Base-by-base conservation (phyloP, 2,797 vertebrate genomes). In the Aotus griseimembra region DNA sequence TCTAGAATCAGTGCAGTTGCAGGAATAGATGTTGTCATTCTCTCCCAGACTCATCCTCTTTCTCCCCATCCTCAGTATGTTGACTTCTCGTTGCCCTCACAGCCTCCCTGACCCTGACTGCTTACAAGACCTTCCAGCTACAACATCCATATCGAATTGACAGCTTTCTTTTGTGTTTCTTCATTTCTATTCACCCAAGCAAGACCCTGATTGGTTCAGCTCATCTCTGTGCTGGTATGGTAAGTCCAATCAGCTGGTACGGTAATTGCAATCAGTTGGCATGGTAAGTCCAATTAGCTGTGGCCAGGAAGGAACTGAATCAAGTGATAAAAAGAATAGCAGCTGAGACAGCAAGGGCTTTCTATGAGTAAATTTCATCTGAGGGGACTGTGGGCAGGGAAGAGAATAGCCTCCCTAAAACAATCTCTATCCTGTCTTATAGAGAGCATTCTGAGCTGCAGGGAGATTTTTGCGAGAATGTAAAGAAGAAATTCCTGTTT, bases 401-500 rank as follows among this genome's bases (percentile, higher is more conserved):
- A 79, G 77, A 86, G 13, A n/a, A 70, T 48, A 24, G 2, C 30
- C 36, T 75, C 61, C 44, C 58, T 76, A 55, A 44, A 75, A 73
- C 50, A 77, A 30, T 52, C 22, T 52, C 44, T 58, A 28, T 86
- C 80, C 85, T 75, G 5, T 93, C 33, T 41, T 7, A 39, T 1
- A 55, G 77, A 91, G 24, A 88, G 50, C 17, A 88, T 4, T 5
- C 30, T 96, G 72, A 90, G 20, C 24, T 24, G 17, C 33, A 67
- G 17, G 20, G 26, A 76, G 17, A 84, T 64, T 58, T 90, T 19
- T 92, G 8, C 15, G 44, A 50, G 67, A n/a, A 41, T 80, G 55
- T 95, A 93, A 93, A 57, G 86, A 61, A 96, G 57, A 88, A 87
- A 86, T n/a, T 41, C 39, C 22, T 44, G 30, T 58, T 85, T 87